Conservation (phyloP, 2,797 vertebrate genomes). For the Periophthalmus magnuspinnatus region DNA sequence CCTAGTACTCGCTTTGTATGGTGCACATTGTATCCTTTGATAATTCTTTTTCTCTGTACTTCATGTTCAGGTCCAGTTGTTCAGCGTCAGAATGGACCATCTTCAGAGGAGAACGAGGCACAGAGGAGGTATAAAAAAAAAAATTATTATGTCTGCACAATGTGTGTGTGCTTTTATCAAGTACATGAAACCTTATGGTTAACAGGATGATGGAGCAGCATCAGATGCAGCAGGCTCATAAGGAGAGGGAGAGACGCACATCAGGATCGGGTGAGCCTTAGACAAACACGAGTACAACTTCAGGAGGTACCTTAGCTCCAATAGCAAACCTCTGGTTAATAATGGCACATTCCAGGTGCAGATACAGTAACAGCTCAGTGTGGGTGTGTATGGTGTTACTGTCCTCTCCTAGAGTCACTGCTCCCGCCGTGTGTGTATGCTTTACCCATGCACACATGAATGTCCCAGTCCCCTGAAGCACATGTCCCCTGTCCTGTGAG, state of each 20-base stretch:
- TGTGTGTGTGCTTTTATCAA: not conserved
- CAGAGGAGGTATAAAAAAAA: conserved; percentile 87
- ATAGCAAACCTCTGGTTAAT: conserved; percentile 46
- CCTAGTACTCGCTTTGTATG: not conserved
- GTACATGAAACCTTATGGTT: conserved; percentile 29
- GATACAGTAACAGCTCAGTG: conserved; percentile 20
- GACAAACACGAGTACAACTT: conserved; percentile 32
- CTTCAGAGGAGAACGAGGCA: conserved; percentile 90
- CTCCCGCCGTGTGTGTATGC: conserved; percentile 50
- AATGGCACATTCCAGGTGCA: conserved; percentile 37
- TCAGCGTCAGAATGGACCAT: conserved; percentile 96
- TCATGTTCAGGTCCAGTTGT: conserved; percentile 84
- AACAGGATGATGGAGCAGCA: conserved; percentile 94
- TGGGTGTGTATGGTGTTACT: conserved; percentile 47
- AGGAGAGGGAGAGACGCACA: conserved; percentile 91
- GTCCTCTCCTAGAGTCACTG: conserved; percentile 40
- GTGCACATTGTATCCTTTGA: not conserved
- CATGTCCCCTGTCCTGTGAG: conserved; percentile 53
- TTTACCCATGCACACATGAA: conserved; percentile 58
- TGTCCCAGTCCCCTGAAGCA: conserved; percentile 62
- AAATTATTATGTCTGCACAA: not conserved
- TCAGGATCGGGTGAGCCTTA: conserved; percentile 88
- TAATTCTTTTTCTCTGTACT: conserved; percentile 13
- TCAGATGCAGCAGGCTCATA: conserved; percentile 90
- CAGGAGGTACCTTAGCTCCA: conserved; percentile 11